Conservation (phyloP, 1,140 invertebrate species). For the Pseudobourletiella spinata region DNA sequence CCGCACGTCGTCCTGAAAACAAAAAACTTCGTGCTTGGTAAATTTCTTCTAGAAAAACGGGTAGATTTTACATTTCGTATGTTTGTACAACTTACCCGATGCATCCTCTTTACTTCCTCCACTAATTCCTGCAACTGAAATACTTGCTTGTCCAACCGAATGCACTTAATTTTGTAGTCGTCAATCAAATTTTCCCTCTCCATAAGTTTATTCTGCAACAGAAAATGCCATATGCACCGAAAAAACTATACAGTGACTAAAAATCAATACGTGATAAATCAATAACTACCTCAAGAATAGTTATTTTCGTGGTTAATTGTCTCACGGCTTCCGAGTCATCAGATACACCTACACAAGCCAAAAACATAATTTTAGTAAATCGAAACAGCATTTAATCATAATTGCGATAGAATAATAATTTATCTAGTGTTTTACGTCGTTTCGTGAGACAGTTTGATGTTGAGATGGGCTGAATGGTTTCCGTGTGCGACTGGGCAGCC, state of each 20-base stretch:
- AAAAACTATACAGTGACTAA: too few species aligned
- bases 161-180: constrained; percentile 18
- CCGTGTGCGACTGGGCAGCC: neutral
- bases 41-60: too few species aligned
- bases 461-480: neutral
- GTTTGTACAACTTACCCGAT: too few species aligned
- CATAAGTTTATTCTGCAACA: neutral
- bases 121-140: constrained; percentile 1
- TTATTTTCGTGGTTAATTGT: neutral
- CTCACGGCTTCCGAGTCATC: neutral
- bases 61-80: too few species aligned
- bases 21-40: too few species aligned
- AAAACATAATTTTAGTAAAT: constrained; percentile 2
- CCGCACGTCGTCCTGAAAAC: constrained; percentile 4
- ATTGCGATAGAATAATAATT: constrained; percentile 7
- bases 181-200: constrained; percentile 20
- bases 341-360: neutral
- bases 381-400: too few species aligned
- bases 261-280: too few species aligned
- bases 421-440: neutral
- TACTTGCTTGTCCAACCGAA: constrained; percentile 11
- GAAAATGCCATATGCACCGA: too few species aligned
- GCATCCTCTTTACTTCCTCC: neutral
- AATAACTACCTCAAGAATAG: constrained; percentile 4
- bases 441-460: neutral